These are phyloP conservation scores for Cebidichthys violaceus DNA, from an alignment of 2,113 vertebrate genomes.

Conservation along the genomic window DNA sequence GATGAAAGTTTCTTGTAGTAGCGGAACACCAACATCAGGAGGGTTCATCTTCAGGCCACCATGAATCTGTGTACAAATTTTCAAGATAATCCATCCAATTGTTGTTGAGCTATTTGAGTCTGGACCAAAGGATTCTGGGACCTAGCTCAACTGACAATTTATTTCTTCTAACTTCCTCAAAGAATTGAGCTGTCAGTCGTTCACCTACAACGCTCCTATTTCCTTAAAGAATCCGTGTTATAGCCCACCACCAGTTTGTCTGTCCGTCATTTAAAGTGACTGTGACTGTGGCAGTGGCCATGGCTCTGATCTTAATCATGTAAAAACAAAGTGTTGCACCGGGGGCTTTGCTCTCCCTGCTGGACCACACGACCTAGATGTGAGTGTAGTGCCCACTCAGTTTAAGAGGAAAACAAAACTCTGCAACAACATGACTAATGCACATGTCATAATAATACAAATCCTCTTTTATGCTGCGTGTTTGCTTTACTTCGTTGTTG, in stretches of 20 bases:
- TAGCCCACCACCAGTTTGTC: neutral
- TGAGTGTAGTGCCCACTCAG: slow-evolving; percentile 28
- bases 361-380: slow-evolving; percentile 54
- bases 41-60: neutral
- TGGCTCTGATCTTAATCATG: slow-evolving; percentile 55
- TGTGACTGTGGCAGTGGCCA: slow-evolving; percentile 36
- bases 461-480: neutral
- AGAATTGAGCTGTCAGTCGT: neutral
- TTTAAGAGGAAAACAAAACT: slow-evolving; percentile 26
- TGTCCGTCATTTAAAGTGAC: slow-evolving; percentile 39
- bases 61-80: neutral
- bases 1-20: no score
- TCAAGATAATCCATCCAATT: neutral
- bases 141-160: neutral
- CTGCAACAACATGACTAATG: slow-evolving; percentile 47
- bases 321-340: slow-evolving; percentile 40
- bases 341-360: slow-evolving; percentile 45
- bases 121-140: neutral
- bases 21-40: neutral
- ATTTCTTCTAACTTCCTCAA: neutral
- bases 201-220: neutral
- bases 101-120: neutral
- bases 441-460: slow-evolving; percentile 20
- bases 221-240: neutral
- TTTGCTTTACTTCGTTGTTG: neutral